These are phyloP conservation scores for Apeltes quadracus DNA, from an alignment of 2,113 vertebrate genomes.

Conservation along the genomic window DNA sequence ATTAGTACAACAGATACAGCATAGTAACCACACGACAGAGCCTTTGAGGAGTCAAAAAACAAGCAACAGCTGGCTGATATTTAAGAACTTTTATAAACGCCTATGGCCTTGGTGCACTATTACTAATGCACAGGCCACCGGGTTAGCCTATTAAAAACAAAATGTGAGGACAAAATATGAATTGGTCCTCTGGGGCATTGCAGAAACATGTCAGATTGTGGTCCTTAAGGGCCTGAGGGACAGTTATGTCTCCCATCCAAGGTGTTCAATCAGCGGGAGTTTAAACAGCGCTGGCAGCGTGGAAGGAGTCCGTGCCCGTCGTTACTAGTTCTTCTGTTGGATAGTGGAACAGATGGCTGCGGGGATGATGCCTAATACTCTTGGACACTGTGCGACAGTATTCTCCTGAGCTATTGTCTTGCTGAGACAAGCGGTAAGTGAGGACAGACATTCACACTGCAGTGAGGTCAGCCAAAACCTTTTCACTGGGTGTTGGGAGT, in stretches of 20 bases:
- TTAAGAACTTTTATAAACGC: not conserved
- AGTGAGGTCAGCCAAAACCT: constrained; percentile 1
- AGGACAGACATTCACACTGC: constrained; percentile 9
- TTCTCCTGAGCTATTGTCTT: constrained; percentile 23
- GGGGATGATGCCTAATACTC: constrained; percentile 45
- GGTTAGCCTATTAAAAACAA: not conserved
- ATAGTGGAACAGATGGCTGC: constrained; percentile 52
- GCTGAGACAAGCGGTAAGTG: constrained; percentile 25
- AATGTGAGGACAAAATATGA: not conserved
- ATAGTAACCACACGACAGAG: not conserved
- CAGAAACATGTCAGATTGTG: constrained; percentile 10
- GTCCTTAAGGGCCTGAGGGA: constrained; percentile 1
- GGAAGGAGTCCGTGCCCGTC: constrained; percentile 16
- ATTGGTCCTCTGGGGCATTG: constrained; percentile 7
- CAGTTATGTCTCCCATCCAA: not conserved
- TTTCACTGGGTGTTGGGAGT: not conserved
- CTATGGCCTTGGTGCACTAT: not conserved
- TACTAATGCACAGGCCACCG: not conserved
- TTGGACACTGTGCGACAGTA: constrained; percentile 31
- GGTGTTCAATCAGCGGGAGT: constrained; percentile 25
- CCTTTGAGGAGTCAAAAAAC: not conserved
- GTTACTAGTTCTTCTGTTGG: constrained; percentile 33
- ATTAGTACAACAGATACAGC: not conserved
- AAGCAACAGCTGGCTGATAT: not conserved
- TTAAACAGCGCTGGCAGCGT: constrained; percentile 34